A percentile compares a stretch with the other conserved stretches of the same genome.
phyloP scores from a whole-genome alignment of 2,797 vertebrate species.

The Clarias fuscus region DNA sequence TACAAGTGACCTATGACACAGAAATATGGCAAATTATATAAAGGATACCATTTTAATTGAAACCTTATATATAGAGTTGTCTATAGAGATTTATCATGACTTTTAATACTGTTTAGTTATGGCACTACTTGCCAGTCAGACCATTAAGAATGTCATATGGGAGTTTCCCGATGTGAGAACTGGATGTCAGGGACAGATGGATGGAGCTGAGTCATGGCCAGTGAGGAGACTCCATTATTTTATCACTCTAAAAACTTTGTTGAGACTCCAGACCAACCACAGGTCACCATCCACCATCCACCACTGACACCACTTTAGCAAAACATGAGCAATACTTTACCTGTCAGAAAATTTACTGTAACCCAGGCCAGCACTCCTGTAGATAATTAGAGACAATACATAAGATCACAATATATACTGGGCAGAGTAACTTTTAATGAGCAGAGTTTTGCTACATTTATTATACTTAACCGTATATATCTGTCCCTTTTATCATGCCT shows the following conservation, averaged over 20 bases:
- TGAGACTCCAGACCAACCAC: slow-evolving; percentile 65
- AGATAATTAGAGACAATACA: slow-evolving; percentile 59
- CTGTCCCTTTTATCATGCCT: not conserved
- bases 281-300: slow-evolving; percentile 61
- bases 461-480: not conserved
- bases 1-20: slow-evolving; percentile 84
- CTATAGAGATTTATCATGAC: not conserved
- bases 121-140: too few species aligned
- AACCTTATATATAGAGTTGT: not conserved
- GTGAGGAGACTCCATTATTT: slow-evolving; percentile 62
- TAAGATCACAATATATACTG: slow-evolving; percentile 27
- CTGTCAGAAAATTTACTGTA: slow-evolving; percentile 98
- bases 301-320: slow-evolving; percentile 68
- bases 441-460: not conserved
- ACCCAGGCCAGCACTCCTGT: slow-evolving; percentile 97
- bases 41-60: not conserved
- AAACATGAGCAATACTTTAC: slow-evolving; percentile 78
- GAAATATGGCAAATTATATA: not conserved
- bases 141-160: not conserved
- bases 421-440: not conserved
- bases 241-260: slow-evolving; percentile 51
- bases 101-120: not conserved
- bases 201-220: slow-evolving; percentile 58
- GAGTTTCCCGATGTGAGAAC: slow-evolving; percentile 31
- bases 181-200: slow-evolving; percentile 51